phyloP scores from a whole-genome alignment of 1,140 invertebrate genomes.

The Steinernema feltiae region DNA sequence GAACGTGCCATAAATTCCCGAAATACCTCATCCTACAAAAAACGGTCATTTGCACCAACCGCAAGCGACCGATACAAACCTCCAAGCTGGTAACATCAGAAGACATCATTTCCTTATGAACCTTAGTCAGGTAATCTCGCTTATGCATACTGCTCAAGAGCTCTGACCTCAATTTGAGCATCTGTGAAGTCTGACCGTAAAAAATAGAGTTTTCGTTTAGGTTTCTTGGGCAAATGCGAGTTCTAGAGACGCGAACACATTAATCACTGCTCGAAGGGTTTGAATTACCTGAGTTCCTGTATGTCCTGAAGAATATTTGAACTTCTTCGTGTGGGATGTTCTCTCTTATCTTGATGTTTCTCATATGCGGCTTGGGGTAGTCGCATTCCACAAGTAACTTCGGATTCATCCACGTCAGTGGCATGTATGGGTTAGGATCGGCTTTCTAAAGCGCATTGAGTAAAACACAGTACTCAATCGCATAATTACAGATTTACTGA shows the following conservation, averaged over 20 bases:
- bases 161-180: conserved; percentile 28
- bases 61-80: background rate
- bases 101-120: background rate
- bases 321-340: conserved; percentile 13
- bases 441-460: conserved; percentile 58
- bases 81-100: background rate
- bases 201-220: conserved; percentile 27
- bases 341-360: background rate
- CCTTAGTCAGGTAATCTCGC: background rate
- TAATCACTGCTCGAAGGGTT: conserved; percentile 39
- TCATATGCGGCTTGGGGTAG: background rate
- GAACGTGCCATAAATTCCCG: conserved; percentile 67
- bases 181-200: conserved; percentile 45
- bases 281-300: background rate
- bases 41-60: conserved; percentile 38
- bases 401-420: background rate
- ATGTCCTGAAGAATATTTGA: background rate
- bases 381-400: background rate
- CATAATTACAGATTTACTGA: conserved; percentile 68
- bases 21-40: conserved; percentile 64
- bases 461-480: background rate
- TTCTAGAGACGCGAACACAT: conserved; percentile 24
- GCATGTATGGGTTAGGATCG: background rate
- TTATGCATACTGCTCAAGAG: background rate
- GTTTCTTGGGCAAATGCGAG: conserved; percentile 45